Conservation (phyloP, 2,797 vertebrate species). For the Epinephelus coioides region DNA sequence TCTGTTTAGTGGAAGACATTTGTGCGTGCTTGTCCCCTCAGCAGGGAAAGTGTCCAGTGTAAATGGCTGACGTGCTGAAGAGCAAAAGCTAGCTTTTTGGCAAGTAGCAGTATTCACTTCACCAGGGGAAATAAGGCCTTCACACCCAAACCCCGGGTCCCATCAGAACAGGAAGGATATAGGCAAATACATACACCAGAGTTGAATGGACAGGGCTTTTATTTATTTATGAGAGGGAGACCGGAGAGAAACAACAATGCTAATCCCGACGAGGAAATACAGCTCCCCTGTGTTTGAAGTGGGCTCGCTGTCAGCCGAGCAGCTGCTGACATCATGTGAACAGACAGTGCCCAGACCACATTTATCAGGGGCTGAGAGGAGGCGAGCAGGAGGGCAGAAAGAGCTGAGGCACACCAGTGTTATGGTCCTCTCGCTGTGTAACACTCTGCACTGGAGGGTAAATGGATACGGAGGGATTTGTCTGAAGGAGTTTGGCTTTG, state of each 20-base stretch:
- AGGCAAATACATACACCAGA: conserved; percentile 24
- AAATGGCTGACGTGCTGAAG: conserved; percentile 34
- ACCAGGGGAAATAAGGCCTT: conserved; percentile 67
- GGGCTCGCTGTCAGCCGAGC: conserved; percentile 54
- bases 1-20: no score
- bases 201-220: conserved; percentile 63
- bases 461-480: conserved; percentile 45
- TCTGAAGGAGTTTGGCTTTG: conserved; percentile 49
- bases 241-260: conserved; percentile 64
- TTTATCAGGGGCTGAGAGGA: conserved; percentile 56
- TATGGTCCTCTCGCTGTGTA: conserved; percentile 21
- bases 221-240: conserved; percentile 76
- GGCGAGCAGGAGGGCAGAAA: conserved; percentile 46
- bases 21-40: conserved; percentile 7
- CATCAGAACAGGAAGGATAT: conserved; percentile 75
- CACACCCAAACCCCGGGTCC: conserved; percentile 43
- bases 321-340: conserved; percentile 78
- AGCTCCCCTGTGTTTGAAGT: conserved; percentile 73
- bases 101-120: conserved; percentile 44
- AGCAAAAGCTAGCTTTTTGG: conserved; percentile 26
- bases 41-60: conserved; percentile 32
- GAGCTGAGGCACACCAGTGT: conserved; percentile 27
- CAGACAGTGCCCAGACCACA: conserved; percentile 59
- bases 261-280: conserved; percentile 64
- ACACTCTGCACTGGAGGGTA: conserved; percentile 35